Conservation (phyloP, 2,888 invertebrate genomes). For the Ophioninae sp. region DNA sequence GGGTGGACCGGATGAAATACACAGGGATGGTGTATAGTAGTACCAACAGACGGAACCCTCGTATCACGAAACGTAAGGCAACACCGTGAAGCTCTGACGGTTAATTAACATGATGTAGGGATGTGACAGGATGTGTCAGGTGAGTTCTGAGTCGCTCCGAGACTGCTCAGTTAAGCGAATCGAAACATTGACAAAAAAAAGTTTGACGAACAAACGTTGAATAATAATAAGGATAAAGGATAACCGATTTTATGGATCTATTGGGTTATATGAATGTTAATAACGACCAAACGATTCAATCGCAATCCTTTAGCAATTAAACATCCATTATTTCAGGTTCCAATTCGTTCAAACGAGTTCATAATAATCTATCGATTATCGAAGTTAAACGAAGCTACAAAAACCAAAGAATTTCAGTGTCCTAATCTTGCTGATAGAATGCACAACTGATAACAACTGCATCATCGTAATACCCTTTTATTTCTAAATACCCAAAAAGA, state of each 20-base stretch:
- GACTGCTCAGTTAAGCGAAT: not conserved
- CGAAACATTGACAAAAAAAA: not conserved
- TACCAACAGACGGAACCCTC: constrained; percentile 34
- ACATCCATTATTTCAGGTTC: too few relatives aligned
- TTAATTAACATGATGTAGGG: constrained; percentile 57
- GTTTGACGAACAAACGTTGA: not conserved
- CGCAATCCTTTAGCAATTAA: too few relatives aligned
- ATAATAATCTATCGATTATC: too few relatives aligned
- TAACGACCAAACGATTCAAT: too few relatives aligned
- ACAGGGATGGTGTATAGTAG: not conserved
- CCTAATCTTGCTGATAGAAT: not conserved
- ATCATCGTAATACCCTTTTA: not conserved
- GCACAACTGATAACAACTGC: not conserved
- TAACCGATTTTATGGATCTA: too few relatives aligned
- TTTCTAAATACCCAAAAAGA: not conserved
- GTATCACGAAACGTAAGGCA: constrained; percentile 40
- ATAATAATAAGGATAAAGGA: not conserved
- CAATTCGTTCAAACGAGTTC: too few relatives aligned
- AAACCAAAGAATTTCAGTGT: not conserved
- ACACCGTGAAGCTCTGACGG: constrained; percentile 56
- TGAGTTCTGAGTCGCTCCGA: not conserved
- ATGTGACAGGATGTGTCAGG: not conserved
- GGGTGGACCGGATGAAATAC: not conserved
- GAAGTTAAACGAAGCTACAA: too few relatives aligned
- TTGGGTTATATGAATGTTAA: too few relatives aligned